phyloP scores from a whole-genome alignment of 35 echinoderm and acorn worm genomes.

The Heliocidaris tuberculata region DNA sequence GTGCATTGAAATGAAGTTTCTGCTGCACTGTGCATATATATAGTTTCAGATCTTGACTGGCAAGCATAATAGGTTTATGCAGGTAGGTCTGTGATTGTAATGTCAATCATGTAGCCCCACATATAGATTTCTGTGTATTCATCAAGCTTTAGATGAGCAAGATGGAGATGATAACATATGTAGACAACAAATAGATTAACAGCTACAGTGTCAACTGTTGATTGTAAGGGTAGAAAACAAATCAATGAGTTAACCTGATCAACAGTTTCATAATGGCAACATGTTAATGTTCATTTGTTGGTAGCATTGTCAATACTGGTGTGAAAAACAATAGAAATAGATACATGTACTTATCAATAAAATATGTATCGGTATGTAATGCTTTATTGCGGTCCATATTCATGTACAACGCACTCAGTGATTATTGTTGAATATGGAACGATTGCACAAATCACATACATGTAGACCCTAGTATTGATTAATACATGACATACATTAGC shows the following conservation, averaged over 20 bases:
- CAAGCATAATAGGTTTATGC: conserved; percentile 36
- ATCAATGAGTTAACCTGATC: not conserved
- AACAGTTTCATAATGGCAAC: not conserved
- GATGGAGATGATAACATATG: not conserved
- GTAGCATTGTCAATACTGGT: not conserved
- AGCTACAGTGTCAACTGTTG: not conserved
- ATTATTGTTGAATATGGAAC: not conserved
- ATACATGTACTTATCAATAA: not conserved
- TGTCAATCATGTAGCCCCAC: conserved; percentile 34
- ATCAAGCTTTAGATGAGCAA: not conserved
- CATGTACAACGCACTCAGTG: not conserved
- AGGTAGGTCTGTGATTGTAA: not conserved
- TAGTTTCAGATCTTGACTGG: conserved; percentile 35
- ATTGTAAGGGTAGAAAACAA: not conserved
- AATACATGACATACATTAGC: not conserved
- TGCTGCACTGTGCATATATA: conserved; percentile 22
- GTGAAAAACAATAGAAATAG: not conserved
- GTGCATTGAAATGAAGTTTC: not conserved
- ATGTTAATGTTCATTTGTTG: not conserved
- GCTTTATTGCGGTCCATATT: not conserved
- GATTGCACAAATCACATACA: not conserved
- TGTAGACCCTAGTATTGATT: not conserved
- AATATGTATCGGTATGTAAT: not conserved
- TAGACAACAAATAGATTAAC: not conserved
- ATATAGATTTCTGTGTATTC: conserved; percentile 40